Evolutionary conservation across 1,140 invertebrate genomes (phyloP), one percentile per base, ranked within the genome.

Genomic region (Hyles vespertilio): DNA sequence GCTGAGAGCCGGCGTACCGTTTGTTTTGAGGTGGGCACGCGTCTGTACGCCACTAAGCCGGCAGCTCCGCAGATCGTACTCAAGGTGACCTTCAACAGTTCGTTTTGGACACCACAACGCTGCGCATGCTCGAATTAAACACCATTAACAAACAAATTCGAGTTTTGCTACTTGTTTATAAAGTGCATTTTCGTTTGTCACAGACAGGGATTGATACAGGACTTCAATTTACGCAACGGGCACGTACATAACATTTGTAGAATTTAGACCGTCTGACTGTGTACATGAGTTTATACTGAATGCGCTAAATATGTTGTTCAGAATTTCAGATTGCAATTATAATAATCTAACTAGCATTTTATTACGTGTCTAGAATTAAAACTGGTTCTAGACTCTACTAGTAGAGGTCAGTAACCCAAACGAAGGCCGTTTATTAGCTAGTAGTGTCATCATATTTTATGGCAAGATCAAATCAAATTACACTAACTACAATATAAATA

Each of bases 81-180:
- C 76, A 82, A 85, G 82, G 82, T 85, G 79, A 85, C 82, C 79
- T 84, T 85, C 72, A 76, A 72, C 69, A 70, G 58, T 72, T 68
- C 67, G 63, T 79, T 83, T 81, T 72, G 77, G 71, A 73, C 68
- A 70, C 70, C 69, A 69, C 69, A 74, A 64, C 69, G 79, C 65
- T 61, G 79, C 77, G 82, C 80, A 85, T 82, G 82, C 68, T 69
- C 76, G 68, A 76, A 77, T 71, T 55, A 73, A 72, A 73, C 5
- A 46, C 32, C 7, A 22, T 32, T 5, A 32, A 32, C 54, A 48
- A 32, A 34, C 54, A 48, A 47, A 56, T 44, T 46, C 32, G 4
- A 5, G n/a, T 33, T 43, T 1, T 50, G 32, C 8, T 22, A 6
- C 56, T 7, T 40, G 12, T 36, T 11, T 11, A 50, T 50, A 51